Base-by-base conservation (phyloP, 1,140 invertebrate species). In the Penaeus japonicus region DNA sequence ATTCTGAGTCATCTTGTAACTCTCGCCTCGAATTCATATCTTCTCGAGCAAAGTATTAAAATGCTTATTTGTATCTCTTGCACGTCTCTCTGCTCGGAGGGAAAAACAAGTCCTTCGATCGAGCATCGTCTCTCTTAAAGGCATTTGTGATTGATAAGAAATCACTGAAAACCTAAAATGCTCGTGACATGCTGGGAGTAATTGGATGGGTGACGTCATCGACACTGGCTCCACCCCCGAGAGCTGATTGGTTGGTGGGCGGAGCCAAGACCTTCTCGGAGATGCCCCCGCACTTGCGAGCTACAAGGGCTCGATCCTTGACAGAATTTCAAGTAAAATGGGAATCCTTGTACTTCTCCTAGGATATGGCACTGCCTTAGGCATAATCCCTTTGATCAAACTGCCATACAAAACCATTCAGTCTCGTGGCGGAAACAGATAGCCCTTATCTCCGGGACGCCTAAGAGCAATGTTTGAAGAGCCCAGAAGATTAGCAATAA, bases 251-350 rank as follows among this genome's bases (percentile, higher is more conserved):
- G 86, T 24, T 39, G 70, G 39, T 65, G 86, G 86, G 86, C 80
- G 86, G 86, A 24, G 86, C 80, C 32, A 84, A 35, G 10, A 24
- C 39, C 65, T 53, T 30, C 70, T 35, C 54, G n/a, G 30, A 30
- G 65, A 17, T 35, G 39, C 62, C 12, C 27, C 22, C 4, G 27
- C 17, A 53, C 70, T 88, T 88, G 30, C 30, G 54, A 54, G 4
- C 80, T 83, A 88, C 80, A 88, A 24, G 54, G 86, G 70, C 79
- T 83, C 80, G 86, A 55, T 88, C 86, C 86, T 77, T 88, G 20
- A 32, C 62, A 54, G 62, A 88, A 88, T 82, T 59, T 47, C 75
- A 54, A 77, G 53, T 35, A 39, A 88, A 77, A 80, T 35, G 70
- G 39, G 39, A 39, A 39, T 39, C 39, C 39, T 39, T 39, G 39